These are phyloP conservation scores for Anadara kagoshimensis DNA, from an alignment of 1,140 invertebrate species.

Conservation along the genomic window DNA sequence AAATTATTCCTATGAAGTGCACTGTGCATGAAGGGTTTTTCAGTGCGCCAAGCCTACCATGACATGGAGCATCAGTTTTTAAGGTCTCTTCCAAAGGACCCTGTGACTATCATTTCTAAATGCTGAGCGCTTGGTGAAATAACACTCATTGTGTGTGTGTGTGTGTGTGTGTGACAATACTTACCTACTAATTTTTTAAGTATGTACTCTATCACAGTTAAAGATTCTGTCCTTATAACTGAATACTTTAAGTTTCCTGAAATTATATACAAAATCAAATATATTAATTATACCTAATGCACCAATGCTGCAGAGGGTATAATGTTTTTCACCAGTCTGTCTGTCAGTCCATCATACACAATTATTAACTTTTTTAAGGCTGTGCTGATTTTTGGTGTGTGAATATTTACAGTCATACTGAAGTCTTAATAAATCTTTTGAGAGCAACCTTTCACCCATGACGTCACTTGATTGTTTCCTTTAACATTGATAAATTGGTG, in stretches of 20 bases:
- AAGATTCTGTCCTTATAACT: conserved; percentile 58
- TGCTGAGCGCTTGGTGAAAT: too few relatives aligned
- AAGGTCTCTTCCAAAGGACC: too few relatives aligned
- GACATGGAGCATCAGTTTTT: too few relatives aligned
- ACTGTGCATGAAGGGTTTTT: too few relatives aligned
- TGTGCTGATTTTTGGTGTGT: background rate
- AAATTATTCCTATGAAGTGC: too few relatives aligned
- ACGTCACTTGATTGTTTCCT: too few relatives aligned
- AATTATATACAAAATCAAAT: conserved; percentile 13
- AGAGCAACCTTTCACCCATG: background rate
- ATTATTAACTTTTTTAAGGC: background rate
- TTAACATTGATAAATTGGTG: too few relatives aligned
- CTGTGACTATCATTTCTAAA: too few relatives aligned
- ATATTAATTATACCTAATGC: background rate
- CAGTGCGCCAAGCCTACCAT: too few relatives aligned
- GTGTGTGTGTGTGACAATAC: background rate
- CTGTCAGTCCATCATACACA: background rate
- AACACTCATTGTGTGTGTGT: too few relatives aligned
- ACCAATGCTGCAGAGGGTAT: background rate
- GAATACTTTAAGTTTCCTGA: conserved; percentile 66
- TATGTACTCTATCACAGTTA: conserved; percentile 50
- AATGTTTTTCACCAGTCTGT: too few relatives aligned
- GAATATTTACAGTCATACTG: background rate
- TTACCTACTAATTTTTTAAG: conserved; percentile 57
- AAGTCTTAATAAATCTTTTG: background rate